phyloP scores from a whole-genome alignment of 2,888 invertebrate genomes.

The Glyphotaelius pellucidus region DNA sequence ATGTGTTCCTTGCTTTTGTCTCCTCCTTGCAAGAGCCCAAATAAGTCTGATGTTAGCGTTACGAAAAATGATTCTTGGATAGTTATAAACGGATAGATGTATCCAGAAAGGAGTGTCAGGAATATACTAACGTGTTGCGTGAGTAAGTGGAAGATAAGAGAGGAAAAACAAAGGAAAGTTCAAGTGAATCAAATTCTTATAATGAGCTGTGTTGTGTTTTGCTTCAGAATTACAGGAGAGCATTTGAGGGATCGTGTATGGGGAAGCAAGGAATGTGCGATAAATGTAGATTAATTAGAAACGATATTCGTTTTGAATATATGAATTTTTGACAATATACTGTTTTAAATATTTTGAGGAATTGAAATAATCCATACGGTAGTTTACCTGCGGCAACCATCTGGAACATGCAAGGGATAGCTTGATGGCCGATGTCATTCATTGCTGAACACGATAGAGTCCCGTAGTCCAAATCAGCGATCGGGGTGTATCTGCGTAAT shows the following conservation, averaged over 20 bases:
- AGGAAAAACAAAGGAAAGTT: background rate
- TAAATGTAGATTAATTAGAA: too few species aligned
- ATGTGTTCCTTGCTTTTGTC: too few species aligned
- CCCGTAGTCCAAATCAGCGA: constrained; percentile 89
- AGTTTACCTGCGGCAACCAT: constrained; percentile 90
- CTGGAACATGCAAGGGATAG: constrained; percentile 91
- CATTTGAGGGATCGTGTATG: too few species aligned
- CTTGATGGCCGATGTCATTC: constrained; percentile 90
- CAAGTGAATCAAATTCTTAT: background rate
- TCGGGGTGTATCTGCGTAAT: constrained; percentile 77
- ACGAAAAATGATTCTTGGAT: too few species aligned
- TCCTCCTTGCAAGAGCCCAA: too few species aligned
- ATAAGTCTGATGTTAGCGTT: too few species aligned
- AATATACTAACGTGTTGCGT: background rate
- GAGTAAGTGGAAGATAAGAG: background rate
- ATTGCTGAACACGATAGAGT: constrained; percentile 91
- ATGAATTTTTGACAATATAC: background rate
- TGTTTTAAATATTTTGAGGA: background rate
- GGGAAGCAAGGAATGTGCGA: too few species aligned
- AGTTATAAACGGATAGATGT: too few species aligned
- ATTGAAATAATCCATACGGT: background rate
- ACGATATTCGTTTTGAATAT: background rate
- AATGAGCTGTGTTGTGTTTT: too few species aligned
- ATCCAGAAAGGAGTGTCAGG: too few species aligned
- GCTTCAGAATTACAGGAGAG: too few species aligned